Base-by-base conservation (phyloP, 2,888 invertebrate genomes). In the Sesia bembeciformis region DNA sequence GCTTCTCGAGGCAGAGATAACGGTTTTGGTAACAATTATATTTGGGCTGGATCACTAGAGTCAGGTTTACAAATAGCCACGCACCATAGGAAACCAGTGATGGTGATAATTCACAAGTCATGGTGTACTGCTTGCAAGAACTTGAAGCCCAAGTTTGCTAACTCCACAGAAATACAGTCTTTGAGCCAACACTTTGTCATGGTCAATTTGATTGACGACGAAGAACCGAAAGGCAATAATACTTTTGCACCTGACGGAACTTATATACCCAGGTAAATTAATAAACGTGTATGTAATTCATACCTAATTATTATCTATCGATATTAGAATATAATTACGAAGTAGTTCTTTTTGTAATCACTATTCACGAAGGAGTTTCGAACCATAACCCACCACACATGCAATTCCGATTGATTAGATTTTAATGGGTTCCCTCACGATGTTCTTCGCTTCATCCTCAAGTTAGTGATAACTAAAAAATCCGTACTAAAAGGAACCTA, bases 101-200 rank as follows among this genome's bases (percentile, higher is more conserved):
- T 93, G 91, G 72, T 94, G 1, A 81, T 94, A 3, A 91, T 94
- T 41, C 93, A 94, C 70, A 93, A 92, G 69, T 84, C 91, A 0
- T 92, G 92, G 91, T 94, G 94, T 72, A 86, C 91, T 3, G 92
- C 93, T 3, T 94, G 93, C 67, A 90, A 91, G 74, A 90, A 90
- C 53, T 75, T 94, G 58, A 93, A 92, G 67, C 91, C 92, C 0
- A 91, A 91, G 68, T 92, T 93, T 68, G 90, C 91, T 0, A 84
- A 76, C 49, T 92, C 92, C 3, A 56, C 81, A 5, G 91, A 91
- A 61, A 91, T 93, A 51, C 87, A 90, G 61, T 62, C 60, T 2
- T 71, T 93, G 56, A 93, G 93, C 68, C 81, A 87, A 64, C 82
- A 92, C 53, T 93, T 94, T 68, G 87, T 93, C 3, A 93, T 94